Percentiles rank a stretch among this genome's conserved stretches.
These are phyloP conservation scores for Tauraco hartlaubi DNA, from an alignment of 2,797 vertebrate species.

Conservation along the genomic window DNA sequence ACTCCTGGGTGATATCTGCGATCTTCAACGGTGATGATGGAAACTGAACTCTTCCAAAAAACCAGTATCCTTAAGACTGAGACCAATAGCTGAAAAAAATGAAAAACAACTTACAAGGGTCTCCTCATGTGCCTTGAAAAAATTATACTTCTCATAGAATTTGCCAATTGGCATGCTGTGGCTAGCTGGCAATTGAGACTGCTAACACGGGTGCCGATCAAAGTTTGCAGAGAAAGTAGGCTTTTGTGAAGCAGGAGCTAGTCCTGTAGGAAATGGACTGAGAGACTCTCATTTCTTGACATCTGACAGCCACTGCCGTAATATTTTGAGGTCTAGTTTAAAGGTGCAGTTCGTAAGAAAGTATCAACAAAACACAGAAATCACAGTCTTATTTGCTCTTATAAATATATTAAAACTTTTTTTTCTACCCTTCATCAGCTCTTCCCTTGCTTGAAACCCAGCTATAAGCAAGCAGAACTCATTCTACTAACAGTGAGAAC, in stretches of 20 bases:
- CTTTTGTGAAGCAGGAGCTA: not conserved
- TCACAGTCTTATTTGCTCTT: not conserved
- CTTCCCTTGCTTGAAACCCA: not conserved
- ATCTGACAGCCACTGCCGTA: not conserved
- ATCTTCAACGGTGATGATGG: not conserved
- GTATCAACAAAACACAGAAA: not conserved
- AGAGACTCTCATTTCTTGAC: not conserved
- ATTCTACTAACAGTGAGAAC: not conserved
- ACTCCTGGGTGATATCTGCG: not conserved
- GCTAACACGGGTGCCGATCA: rapidly evolving
- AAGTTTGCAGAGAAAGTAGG: not conserved
- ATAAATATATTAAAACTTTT: not conserved
- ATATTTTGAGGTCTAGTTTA: not conserved
- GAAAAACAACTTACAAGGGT: not conserved
- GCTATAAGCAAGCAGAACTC: not conserved
- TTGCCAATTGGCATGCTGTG: not conserved
- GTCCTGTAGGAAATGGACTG: not conserved
- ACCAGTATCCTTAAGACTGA: not conserved
- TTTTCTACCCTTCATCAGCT: not conserved
- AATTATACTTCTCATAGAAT: not conserved
- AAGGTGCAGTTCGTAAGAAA: not conserved
- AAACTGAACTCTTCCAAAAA: not conserved
- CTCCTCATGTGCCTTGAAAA: not conserved
- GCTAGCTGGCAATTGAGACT: not conserved
- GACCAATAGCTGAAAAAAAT: not conserved